A percentile compares a stretch with the other conserved stretches of the same genome.
These are phyloP conservation scores for Drosophila pruinosa DNA, from an alignment of 1,140 invertebrate species.

Conservation along the genomic window DNA sequence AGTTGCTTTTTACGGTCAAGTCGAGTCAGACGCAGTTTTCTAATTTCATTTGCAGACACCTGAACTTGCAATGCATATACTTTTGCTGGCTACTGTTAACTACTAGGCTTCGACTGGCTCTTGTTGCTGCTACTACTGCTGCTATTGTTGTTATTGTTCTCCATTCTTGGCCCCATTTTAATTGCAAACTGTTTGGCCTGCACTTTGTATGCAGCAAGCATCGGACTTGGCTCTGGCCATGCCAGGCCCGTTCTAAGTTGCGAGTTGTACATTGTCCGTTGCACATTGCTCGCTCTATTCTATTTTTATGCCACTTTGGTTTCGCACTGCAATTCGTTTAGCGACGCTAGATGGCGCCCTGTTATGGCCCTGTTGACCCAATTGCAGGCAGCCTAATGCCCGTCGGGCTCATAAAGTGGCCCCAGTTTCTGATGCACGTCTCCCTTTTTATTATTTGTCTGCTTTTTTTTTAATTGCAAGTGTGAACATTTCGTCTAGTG, in stretches of 20 bases:
- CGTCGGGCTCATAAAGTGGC: slow-evolving; percentile 32
- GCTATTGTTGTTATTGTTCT: slow-evolving; percentile 48
- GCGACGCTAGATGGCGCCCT: slow-evolving; percentile 66
- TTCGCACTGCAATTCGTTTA: slow-evolving; percentile 68
- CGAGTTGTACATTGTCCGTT: background rate
- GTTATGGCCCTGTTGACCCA: slow-evolving; percentile 64
- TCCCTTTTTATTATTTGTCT: slow-evolving; percentile 3
- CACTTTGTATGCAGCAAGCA: slow-evolving; percentile 70
- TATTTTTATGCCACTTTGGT: slow-evolving; percentile 75
- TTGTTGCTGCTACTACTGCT: slow-evolving; percentile 5
- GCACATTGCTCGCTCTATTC: slow-evolving; percentile 15
- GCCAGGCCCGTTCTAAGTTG: background rate
- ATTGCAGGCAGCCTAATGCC: slow-evolving; percentile 44
- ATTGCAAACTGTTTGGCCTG: slow-evolving; percentile 62
- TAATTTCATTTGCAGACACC: slow-evolving; percentile 72
- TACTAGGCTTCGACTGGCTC: background rate
- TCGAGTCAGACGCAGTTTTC: slow-evolving; percentile 38
- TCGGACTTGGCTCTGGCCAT: slow-evolving; percentile 5
- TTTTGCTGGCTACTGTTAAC: slow-evolving; percentile 7
- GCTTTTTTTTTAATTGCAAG: slow-evolving; percentile 35
- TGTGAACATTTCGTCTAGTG: slow-evolving; percentile 42
- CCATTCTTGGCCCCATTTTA: slow-evolving; percentile 67
- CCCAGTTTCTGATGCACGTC: slow-evolving; percentile 1
- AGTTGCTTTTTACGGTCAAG: slow-evolving; percentile 32
- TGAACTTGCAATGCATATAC: slow-evolving; percentile 15